Base-by-base conservation (phyloP, 2,113 vertebrate species). In the Neoarius graeffei region DNA sequence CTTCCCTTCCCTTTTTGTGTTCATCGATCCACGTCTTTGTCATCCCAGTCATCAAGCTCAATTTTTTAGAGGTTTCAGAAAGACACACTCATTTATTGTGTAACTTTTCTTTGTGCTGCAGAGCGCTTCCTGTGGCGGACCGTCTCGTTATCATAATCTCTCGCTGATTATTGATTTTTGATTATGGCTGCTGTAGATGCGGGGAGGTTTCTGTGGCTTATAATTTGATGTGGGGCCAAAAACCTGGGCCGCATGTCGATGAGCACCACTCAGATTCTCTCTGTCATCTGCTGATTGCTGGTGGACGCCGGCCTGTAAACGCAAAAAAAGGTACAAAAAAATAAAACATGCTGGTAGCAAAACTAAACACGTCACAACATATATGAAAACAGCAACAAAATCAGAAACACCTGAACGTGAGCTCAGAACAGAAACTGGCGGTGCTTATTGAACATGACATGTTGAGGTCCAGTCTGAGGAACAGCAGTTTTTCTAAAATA, bases 161-260 rank as follows among this genome's bases (percentile, higher is more conserved):
- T 93, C 90, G 90, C 92, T 94, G 92, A 94, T 94, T 94, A 95
- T 93, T 96, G 95, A 95, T 95, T 95, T 95, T 91, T 93, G 93
- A 94, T 94, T 95, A 95, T 93, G 92, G 88, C 91, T 91, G 93
- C 84, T 90, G 93, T 93, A 92, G 91, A 90, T 90, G 25, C 62
- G 3, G 92, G 94, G 93, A 94, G 94, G 93, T 93, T 94, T 93
- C 5, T 89, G 73, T 92, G 93, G 94, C 93, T 93, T 95, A 94
- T 95, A 94, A 93, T 95, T 94, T 94, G 94, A 94, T 90, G 90
- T 93, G 92, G 90, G 90, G 92, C 93, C 91, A 89, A 89, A 69
- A 90, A 91, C 93, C 94, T 91, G 92, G 90, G 90, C 91, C 89
- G 93, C 92, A 93, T 94, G 95, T 94, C 94, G 95, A 95, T 94